Percentiles rank a stretch among this genome's conserved stretches.
phyloP scores from a whole-genome alignment of 1,140 invertebrate species.

The Eubasilissa regina region DNA sequence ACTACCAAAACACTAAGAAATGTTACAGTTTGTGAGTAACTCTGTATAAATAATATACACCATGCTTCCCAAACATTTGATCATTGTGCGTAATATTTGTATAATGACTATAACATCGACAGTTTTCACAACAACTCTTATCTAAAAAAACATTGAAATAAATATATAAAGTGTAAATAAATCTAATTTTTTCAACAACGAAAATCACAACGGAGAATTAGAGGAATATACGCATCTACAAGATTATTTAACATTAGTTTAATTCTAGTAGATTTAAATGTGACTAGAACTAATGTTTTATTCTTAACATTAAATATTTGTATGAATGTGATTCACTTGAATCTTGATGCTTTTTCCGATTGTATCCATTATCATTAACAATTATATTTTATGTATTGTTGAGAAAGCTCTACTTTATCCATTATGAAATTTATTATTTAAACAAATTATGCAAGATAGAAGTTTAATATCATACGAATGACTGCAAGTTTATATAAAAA shows the following conservation, averaged over 20 bases:
- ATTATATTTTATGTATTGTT: slow-evolving; percentile 15
- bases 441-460: not conserved
- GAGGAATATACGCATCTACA: slow-evolving; percentile 53
- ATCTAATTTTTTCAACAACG: slow-evolving; percentile 57
- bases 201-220: slow-evolving; percentile 59
- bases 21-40: slow-evolving; percentile 50
- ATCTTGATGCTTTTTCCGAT: slow-evolving; percentile 33
- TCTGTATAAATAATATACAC: slow-evolving; percentile 52
- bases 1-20: slow-evolving; percentile 50
- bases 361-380: slow-evolving; percentile 11
- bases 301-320: slow-evolving; percentile 16
- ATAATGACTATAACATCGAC: slow-evolving; percentile 59
- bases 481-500: slow-evolving; percentile 34
- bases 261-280: slow-evolving; percentile 41
- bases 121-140: slow-evolving; percentile 60
- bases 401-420: slow-evolving; percentile 16
- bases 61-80: slow-evolving; percentile 48
- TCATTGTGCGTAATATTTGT: slow-evolving; percentile 58
- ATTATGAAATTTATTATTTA: slow-evolving; percentile 14
- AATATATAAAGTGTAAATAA: slow-evolving; percentile 52
- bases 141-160: slow-evolving; percentile 44
- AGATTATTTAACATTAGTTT: slow-evolving; percentile 46
- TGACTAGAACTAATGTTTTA: slow-evolving; percentile 45
- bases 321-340: slow-evolving; percentile 22
- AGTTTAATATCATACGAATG: slow-evolving; percentile 24